These are phyloP conservation scores for Polypterus senegalus DNA, from an alignment of 2,113 vertebrate species.

Conservation along the genomic window DNA sequence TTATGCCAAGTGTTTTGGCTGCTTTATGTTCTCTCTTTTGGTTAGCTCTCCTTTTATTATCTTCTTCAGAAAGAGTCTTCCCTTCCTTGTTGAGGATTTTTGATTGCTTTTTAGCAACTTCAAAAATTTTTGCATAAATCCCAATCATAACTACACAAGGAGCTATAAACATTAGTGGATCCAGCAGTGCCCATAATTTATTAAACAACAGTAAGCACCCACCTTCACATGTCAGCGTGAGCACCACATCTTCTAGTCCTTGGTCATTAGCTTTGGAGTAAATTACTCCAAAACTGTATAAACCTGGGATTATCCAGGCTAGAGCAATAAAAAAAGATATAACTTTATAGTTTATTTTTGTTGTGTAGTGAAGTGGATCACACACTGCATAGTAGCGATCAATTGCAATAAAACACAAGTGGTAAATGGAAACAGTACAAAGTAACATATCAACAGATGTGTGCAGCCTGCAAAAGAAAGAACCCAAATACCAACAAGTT, in stretches of 20 bases:
- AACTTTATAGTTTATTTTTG: slow-evolving; percentile 11
- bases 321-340: slow-evolving; percentile 12
- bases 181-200: no score
- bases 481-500: slow-evolving; percentile 14
- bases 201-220: no score
- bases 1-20: slow-evolving; percentile 28
- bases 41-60: not conserved
- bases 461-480: slow-evolving; percentile 19
- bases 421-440: slow-evolving; percentile 21
- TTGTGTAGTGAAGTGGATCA: slow-evolving; percentile 18
- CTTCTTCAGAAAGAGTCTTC: slow-evolving; percentile 16
- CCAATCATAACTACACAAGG: slow-evolving; percentile 16
- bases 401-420: slow-evolving; percentile 21
- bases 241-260: not conserved
- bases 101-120: slow-evolving; percentile 9
- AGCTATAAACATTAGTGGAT: slow-evolving; percentile 4
- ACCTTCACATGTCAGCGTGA: not conserved
- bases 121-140: slow-evolving; percentile 16
- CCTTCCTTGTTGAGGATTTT: slow-evolving; percentile 1
- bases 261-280: slow-evolving; percentile 2
- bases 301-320: slow-evolving; percentile 18
- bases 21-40: slow-evolving; percentile 26
- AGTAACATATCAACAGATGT: slow-evolving; percentile 19
- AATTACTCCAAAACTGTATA: slow-evolving; percentile 8
- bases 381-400: slow-evolving; percentile 21